Percentiles rank a stretch among this genome's conserved stretches.
Evolutionary conservation across 2,113 vertebrate genomes (phyloP).

Genomic region (Oryzias javanicus): DNA sequence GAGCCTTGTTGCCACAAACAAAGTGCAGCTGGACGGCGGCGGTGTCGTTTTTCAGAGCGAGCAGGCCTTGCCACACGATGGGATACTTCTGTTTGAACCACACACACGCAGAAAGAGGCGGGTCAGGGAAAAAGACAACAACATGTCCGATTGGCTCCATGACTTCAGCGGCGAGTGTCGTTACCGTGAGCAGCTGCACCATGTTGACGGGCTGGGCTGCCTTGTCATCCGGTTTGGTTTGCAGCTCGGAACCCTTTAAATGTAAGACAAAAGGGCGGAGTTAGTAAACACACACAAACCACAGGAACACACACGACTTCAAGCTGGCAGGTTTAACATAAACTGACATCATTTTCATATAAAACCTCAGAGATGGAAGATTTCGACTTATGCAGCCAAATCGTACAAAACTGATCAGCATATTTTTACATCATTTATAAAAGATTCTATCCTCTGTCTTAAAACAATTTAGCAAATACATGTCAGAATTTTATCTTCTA

Average conservation of each 20-base stretch:
- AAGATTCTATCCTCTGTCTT: too few species aligned
- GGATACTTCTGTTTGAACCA: slow-evolving; percentile 87
- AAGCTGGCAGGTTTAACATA: too few species aligned
- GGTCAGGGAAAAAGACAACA: slow-evolving; percentile 14
- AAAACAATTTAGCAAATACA: too few species aligned
- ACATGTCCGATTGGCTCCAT: not conserved
- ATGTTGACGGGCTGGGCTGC: slow-evolving; percentile 91
- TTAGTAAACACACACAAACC: too few species aligned
- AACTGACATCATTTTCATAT: too few species aligned
- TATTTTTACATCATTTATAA: too few species aligned
- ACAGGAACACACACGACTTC: too few species aligned
- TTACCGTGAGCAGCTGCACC: slow-evolving; percentile 94
- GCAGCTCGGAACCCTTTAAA: slow-evolving; percentile 79
- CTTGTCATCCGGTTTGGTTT: slow-evolving; percentile 81
- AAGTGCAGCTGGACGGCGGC: slow-evolving; percentile 98
- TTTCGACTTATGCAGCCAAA: too few species aligned
- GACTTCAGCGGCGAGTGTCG: not conserved
- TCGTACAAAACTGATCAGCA: too few species aligned
- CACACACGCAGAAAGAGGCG: slow-evolving; percentile 6
- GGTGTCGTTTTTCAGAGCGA: slow-evolving; percentile 96
- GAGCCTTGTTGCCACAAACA: slow-evolving; percentile 92
- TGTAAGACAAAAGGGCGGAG: slow-evolving; percentile 21
- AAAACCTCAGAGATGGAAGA: too few species aligned
- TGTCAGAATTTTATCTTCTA: too few species aligned
- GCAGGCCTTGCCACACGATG: slow-evolving; percentile 96